Evolutionary conservation across 1,140 invertebrate species (phyloP).

Genomic region (Monochamus saltuarius): DNA sequence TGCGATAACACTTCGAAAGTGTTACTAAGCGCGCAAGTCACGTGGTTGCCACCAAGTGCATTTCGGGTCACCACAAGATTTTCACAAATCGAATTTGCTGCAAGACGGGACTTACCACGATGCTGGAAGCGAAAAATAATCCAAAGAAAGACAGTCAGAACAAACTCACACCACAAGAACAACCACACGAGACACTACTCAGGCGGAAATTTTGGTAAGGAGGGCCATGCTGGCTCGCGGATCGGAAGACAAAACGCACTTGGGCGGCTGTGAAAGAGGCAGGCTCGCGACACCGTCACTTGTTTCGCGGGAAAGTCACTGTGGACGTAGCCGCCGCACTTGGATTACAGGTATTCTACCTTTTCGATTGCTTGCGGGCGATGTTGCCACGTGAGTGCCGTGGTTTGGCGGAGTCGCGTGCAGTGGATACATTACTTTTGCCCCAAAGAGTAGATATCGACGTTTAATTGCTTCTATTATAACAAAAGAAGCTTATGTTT

Average conservation of each 20-base stretch:
- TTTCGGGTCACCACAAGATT: too few species aligned
- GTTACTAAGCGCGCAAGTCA: too few species aligned
- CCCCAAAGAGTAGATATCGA: too few species aligned
- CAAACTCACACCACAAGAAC: neutral
- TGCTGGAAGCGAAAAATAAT: too few species aligned
- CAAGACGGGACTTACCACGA: too few species aligned
- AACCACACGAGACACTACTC: slow-evolving; percentile 1
- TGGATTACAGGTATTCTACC: slow-evolving; percentile 15
- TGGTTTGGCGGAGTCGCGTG: too few species aligned
- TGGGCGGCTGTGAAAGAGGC: neutral
- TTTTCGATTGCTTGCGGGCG: slow-evolving; percentile 10
- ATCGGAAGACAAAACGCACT: neutral
- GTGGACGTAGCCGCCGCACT: slow-evolving; percentile 9
- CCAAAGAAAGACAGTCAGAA: neutral
- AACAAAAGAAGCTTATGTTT: too few species aligned
- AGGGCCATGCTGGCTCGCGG: neutral
- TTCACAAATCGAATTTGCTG: too few species aligned
- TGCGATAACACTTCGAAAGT: too few species aligned
- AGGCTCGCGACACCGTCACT: neutral
- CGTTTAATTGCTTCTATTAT: too few species aligned
- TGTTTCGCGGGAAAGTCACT: slow-evolving; percentile 14
- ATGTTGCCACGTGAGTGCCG: slow-evolving; percentile 1
- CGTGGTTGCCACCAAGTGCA: too few species aligned
- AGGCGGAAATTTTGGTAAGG: neutral
- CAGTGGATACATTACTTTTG: too few species aligned